phyloP scores from a whole-genome alignment of 2,113 vertebrate genomes.

The Bettongia penicillata region DNA sequence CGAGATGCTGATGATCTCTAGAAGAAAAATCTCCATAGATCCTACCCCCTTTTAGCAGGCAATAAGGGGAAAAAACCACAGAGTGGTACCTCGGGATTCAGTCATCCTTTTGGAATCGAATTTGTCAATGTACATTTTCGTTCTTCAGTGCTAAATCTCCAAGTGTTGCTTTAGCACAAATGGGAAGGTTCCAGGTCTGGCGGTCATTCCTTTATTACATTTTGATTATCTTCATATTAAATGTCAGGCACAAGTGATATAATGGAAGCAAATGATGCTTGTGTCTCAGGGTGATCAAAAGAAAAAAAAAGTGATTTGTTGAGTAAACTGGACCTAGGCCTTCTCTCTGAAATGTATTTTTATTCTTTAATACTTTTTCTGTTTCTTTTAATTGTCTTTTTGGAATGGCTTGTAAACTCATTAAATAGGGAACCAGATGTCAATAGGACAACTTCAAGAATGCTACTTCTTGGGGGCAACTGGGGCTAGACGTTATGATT shows the following conservation, averaged over 20 bases:
- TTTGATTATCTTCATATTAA: constrained; percentile 82
- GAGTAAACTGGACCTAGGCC: neutral
- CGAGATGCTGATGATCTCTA: constrained; percentile 75
- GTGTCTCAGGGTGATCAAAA: constrained; percentile 74
- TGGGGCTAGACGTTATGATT: constrained; percentile 37
- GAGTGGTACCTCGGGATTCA: constrained; percentile 79
- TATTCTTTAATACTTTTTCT: constrained; percentile 22
- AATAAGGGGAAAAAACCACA: constrained; percentile 71
- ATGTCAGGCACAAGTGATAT: constrained; percentile 76
- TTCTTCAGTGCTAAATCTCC: constrained; percentile 75
- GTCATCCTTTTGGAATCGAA: constrained; percentile 83
- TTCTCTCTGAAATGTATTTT: neutral
- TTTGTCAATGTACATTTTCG: constrained; percentile 80
- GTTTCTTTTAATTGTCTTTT: constrained; percentile 55
- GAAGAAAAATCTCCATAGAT: constrained; percentile 72
- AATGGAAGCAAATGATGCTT: constrained; percentile 82
- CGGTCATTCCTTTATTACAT: constrained; percentile 82
- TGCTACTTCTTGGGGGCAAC: constrained; percentile 57
- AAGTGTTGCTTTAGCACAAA: constrained; percentile 72
- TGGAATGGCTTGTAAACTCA: constrained; percentile 57
- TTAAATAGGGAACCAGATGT: constrained; percentile 48
- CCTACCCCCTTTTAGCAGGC: constrained; percentile 82
- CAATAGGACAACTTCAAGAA: constrained; percentile 68
- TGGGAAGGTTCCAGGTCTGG: constrained; percentile 74
- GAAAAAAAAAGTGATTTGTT: constrained; percentile 41